Evolutionary conservation across 2,113 vertebrate species (phyloP).

Genomic region (Pluvianellus socialis): DNA sequence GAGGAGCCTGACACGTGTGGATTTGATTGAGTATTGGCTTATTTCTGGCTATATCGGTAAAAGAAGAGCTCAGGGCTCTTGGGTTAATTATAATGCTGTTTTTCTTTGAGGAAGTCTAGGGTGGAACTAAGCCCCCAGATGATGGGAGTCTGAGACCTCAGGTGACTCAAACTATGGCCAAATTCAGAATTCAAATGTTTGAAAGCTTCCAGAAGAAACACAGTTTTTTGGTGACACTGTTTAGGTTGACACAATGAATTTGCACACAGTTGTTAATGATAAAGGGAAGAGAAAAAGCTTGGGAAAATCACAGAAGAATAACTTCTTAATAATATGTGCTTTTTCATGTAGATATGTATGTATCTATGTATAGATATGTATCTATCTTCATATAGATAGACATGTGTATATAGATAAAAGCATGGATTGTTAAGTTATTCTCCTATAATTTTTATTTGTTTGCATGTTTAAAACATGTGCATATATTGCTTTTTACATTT

Average conservation of each 20-base stretch:
- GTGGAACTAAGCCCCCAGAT: not conserved
- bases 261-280: not conserved
- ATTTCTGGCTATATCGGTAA: not conserved
- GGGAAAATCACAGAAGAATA: not conserved
- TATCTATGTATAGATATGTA: too few species aligned
- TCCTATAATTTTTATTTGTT: not conserved
- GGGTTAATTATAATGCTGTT: not conserved
- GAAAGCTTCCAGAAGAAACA: not conserved
- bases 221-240: not conserved
- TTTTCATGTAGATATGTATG: rapidly evolving
- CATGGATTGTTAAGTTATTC: not conserved
- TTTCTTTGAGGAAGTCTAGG: not conserved
- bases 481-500: not conserved
- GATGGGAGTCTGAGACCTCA: not conserved
- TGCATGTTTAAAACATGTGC: not conserved
- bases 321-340: not conserved
- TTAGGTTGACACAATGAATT: not conserved
- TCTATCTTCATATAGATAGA: not conserved
- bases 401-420: not conserved
- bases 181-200: not conserved
- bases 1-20: not conserved
- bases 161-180: not conserved
- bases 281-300: not conserved
- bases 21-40: not conserved
- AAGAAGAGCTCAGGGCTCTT: not conserved